These are phyloP conservation scores for Carduelis carduelis DNA, from an alignment of 2,797 vertebrate genomes.

Conservation along the genomic window DNA sequence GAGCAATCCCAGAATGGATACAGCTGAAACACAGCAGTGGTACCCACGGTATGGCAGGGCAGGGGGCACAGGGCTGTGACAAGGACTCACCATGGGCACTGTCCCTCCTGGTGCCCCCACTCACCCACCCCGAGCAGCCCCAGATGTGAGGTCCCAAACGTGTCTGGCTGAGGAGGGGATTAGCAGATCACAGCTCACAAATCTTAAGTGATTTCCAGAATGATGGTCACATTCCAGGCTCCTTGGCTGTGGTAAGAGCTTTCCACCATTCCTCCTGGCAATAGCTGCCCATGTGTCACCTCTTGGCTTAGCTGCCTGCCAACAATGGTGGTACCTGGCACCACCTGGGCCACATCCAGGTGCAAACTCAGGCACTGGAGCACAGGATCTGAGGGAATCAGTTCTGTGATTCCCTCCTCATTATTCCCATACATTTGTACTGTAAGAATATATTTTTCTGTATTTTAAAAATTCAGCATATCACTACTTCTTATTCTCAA, in stretches of 20 bases:
- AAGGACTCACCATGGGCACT: rapidly evolving
- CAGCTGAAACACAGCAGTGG: neutral
- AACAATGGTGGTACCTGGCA: neutral
- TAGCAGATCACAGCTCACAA: neutral
- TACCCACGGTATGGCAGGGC: neutral
- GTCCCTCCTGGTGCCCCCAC: neutral
- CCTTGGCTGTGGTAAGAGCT: neutral
- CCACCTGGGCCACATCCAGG: neutral
- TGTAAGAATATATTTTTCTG: neutral
- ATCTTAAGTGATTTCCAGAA: rapidly evolving
- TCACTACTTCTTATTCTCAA: neutral
- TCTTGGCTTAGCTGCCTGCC: neutral
- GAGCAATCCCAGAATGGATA: neutral
- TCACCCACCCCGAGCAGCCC: neutral
- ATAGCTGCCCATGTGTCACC: rapidly evolving
- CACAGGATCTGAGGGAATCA: neutral
- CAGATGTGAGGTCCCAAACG: rapidly evolving
- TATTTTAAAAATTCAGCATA: neutral
- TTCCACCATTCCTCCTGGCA: neutral
- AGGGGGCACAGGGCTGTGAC: neutral
- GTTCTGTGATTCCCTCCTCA: neutral
- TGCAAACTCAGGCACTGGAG: neutral
- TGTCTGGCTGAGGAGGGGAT: neutral
- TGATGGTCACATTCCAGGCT: neutral
- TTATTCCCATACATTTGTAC: neutral